Evolutionary conservation across 2,888 invertebrate species (phyloP).

Genomic region (Margaritifera margaritifera): DNA sequence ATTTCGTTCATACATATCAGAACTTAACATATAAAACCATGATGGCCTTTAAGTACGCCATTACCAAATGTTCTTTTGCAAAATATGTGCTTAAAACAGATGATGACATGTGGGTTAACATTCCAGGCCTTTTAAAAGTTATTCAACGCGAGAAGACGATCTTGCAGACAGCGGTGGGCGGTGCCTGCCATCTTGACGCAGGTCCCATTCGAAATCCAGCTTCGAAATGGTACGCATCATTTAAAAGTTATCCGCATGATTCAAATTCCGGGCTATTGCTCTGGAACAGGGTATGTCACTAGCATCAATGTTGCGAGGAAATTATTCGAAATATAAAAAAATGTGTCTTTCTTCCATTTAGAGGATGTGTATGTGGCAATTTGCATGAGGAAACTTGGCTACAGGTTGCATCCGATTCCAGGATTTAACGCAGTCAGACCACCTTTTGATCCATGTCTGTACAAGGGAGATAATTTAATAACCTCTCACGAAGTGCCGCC

Average conservation of each 20-base stretch:
- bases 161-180: conserved; percentile 39
- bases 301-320: conserved; percentile 41
- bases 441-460: conserved; percentile 32
- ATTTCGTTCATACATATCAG: conserved; percentile 30
- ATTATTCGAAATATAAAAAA: conserved; percentile 43
- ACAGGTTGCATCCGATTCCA: conserved; percentile 16
- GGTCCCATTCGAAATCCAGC: conserved; percentile 40
- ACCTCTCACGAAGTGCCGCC: conserved; percentile 44
- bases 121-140: conserved; percentile 27
- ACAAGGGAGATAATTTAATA: conserved; percentile 26
- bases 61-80: conserved; percentile 21
- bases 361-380: conserved; percentile 62
- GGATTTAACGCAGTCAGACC: conserved; percentile 43
- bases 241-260: conserved; percentile 41
- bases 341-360: conserved; percentile 58
- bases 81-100: conserved; percentile 37
- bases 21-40: conserved; percentile 39
- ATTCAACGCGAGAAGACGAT: conserved; percentile 5
- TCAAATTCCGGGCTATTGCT: conserved; percentile 59
- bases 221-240: conserved; percentile 60
- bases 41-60: conserved; percentile 34
- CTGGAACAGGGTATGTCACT: conserved; percentile 58
- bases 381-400: conserved; percentile 46
- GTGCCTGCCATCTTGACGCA: conserved; percentile 32
- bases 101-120: conserved; percentile 35